phyloP scores from a whole-genome alignment of 2,113 vertebrate genomes.

The Perca fluviatilis region DNA sequence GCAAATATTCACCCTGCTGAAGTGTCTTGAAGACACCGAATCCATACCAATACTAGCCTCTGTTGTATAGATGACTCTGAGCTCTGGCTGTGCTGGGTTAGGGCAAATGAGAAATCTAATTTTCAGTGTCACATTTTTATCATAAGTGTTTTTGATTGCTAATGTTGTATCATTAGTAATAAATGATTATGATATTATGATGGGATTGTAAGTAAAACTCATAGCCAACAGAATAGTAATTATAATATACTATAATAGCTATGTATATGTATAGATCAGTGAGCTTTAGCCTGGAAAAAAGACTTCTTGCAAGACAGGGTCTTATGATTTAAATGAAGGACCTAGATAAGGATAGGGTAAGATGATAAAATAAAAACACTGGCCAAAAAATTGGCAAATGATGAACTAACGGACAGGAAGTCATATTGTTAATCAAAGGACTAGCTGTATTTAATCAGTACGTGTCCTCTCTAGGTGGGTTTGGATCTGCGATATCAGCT shows the following conservation, averaged over 20 bases:
- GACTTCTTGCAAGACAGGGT: not conserved
- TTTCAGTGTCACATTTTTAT: not conserved
- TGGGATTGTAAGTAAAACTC: not conserved
- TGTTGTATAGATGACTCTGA: not conserved
- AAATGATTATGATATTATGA: no score
- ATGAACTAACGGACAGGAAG: not conserved
- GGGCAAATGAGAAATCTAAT: not conserved
- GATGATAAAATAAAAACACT: not conserved
- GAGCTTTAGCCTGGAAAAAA: not conserved
- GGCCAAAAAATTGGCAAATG: not conserved
- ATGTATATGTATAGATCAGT: not conserved
- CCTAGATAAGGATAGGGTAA: not conserved
- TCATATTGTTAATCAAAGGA: constrained; percentile 1
- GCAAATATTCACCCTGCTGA: not conserved
- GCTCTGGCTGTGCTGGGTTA: not conserved
- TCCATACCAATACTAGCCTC: not conserved
- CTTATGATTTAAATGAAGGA: not conserved
- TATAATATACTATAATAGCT: not conserved
- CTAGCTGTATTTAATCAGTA: constrained; percentile 1
- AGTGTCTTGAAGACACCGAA: not conserved
- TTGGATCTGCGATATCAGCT: constrained; percentile 92
- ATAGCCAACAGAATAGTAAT: not conserved
- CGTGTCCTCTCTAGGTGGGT: constrained; percentile 86
- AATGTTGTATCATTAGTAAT: no score
- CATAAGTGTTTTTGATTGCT: no score